A percentile compares a stretch with the other conserved stretches of the same genome.
Evolutionary conservation across 2,888 invertebrate species (phyloP).

Genomic region (Acanthosoma haemorrhoidale): DNA sequence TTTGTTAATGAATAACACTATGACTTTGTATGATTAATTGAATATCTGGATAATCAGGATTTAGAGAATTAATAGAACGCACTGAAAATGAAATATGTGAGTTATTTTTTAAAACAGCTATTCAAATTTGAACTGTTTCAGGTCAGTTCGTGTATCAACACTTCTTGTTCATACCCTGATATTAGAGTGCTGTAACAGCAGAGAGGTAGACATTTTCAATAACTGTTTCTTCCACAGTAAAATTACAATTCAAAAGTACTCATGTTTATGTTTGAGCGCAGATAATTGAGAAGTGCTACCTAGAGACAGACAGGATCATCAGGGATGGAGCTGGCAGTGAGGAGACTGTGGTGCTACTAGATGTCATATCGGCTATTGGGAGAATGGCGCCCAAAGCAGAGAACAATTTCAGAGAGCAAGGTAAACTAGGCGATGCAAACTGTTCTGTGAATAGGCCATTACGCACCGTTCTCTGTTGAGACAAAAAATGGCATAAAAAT

Average conservation of each 20-base stretch:
- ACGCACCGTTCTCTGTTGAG: too few species aligned
- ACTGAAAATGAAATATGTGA: background rate
- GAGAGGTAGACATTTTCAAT: constrained; percentile 45
- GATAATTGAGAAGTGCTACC: constrained; percentile 54
- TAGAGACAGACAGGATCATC: constrained; percentile 50
- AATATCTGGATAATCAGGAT: background rate
- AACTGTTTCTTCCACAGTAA: too few species aligned
- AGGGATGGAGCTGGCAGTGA: constrained; percentile 47
- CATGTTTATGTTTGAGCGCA: constrained; percentile 42
- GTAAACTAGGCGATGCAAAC: too few species aligned
- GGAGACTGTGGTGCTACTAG: constrained; percentile 51
- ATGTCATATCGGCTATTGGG: constrained; percentile 58
- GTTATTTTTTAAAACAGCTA: too few species aligned
- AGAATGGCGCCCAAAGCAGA: constrained; percentile 57
- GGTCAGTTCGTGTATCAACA: constrained; percentile 57
- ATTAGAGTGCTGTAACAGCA: constrained; percentile 48
- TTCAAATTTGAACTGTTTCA: constrained; percentile 44
- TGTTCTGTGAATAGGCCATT: too few species aligned
- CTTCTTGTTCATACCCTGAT: constrained; percentile 59
- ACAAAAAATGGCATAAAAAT: too few species aligned
- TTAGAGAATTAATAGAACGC: constrained; percentile 1
- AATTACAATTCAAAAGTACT: background rate
- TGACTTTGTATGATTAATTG: background rate
- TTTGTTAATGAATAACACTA: background rate
- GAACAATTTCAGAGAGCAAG: constrained; percentile 48